Evolutionary conservation across 2,888 invertebrate species (phyloP).

Genomic region (Drosophila buzzatii): DNA sequence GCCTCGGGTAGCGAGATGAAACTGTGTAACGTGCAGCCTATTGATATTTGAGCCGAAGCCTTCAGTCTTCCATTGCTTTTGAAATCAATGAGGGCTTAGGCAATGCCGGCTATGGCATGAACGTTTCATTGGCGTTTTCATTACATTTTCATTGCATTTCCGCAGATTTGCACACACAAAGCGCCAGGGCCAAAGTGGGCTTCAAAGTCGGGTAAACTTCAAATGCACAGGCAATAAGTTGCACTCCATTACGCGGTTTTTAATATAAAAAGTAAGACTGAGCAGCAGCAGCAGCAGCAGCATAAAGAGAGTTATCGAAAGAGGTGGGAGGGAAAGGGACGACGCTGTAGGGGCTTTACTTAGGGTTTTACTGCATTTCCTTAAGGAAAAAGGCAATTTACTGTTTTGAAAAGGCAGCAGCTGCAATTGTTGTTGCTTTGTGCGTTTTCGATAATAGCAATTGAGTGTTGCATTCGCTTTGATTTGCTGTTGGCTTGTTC

Average conservation of each 20-base stretch:
- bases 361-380: slow-evolving; percentile 37
- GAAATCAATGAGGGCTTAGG: slow-evolving; percentile 45
- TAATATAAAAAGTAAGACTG: slow-evolving; percentile 49
- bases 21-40: slow-evolving; percentile 19
- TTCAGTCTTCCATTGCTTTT: slow-evolving; percentile 25
- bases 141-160: slow-evolving; percentile 68
- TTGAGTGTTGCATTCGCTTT: slow-evolving; percentile 80
- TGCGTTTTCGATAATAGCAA: slow-evolving; percentile 74
- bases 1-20: no score
- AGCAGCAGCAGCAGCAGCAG: no score
- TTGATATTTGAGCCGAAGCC: slow-evolving; percentile 53
- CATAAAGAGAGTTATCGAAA: neutral
- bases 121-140: slow-evolving; percentile 54
- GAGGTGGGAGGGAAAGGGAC: neutral
- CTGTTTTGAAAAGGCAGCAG: slow-evolving; percentile 49
- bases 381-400: slow-evolving; percentile 60
- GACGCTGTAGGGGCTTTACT: neutral
- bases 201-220: slow-evolving; percentile 6
- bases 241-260: slow-evolving; percentile 76
- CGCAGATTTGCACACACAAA: slow-evolving; percentile 65
- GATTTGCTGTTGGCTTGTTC: slow-evolving; percentile 64
- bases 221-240: slow-evolving; percentile 73
- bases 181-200: slow-evolving; percentile 17
- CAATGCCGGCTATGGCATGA: slow-evolving; percentile 7
- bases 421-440: slow-evolving; percentile 26